Evolutionary conservation across 92 coral and sea anemone genomes (phyloP).

Genomic region (Metridium senile): DNA sequence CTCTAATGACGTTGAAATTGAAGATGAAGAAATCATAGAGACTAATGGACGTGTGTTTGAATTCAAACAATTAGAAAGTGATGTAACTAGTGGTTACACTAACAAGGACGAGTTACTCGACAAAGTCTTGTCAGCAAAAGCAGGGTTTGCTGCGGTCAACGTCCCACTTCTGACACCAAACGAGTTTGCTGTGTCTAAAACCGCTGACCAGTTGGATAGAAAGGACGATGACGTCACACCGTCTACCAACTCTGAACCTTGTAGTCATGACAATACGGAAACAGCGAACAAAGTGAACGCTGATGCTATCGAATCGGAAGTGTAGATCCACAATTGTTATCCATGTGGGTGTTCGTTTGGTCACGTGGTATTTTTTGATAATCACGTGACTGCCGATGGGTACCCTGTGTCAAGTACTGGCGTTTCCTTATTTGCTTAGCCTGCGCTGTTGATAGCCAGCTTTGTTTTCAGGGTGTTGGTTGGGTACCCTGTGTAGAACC

Average conservation of each 20-base stretch:
- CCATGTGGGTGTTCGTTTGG: too few species aligned
- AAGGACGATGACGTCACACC: neutral
- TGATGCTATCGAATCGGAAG: constrained; percentile 42
- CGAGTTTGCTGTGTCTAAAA: constrained; percentile 18
- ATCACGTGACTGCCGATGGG: neutral
- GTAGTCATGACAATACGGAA: constrained; percentile 15
- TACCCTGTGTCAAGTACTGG: neutral
- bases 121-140: constrained; percentile 47
- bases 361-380: too few species aligned
- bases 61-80: constrained; percentile 8
- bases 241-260: neutral
- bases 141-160: constrained; percentile 35
- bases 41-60: constrained; percentile 8
- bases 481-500: neutral
- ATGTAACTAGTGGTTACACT: constrained; percentile 3
- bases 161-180: constrained; percentile 27
- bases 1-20: constrained; percentile 24
- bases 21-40: constrained; percentile 25
- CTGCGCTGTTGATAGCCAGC: neutral
- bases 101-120: constrained; percentile 43
- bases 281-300: constrained; percentile 10
- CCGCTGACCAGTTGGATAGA: neutral
- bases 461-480: neutral
- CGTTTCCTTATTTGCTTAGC: neutral
- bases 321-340: constrained; percentile 5